Conservation (phyloP, 2,797 vertebrate genomes). For the Darevskia nairensis region DNA sequence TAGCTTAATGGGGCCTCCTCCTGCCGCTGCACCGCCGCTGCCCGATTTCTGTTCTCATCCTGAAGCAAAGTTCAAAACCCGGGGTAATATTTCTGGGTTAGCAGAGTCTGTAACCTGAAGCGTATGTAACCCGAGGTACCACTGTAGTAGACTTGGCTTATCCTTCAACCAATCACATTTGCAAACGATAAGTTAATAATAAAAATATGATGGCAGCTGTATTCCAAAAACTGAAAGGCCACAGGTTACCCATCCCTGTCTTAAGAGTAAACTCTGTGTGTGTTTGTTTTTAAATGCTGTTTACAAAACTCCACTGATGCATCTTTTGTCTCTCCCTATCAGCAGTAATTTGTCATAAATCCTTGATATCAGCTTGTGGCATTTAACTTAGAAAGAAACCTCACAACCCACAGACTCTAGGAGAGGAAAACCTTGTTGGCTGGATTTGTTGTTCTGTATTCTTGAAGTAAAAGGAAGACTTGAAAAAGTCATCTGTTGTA, state of each 20-base stretch:
- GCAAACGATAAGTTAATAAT: too few species aligned
- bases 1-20: too few species aligned
- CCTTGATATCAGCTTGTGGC: not conserved
- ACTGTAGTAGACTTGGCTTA: not conserved
- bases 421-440: not conserved
- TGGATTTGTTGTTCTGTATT: not conserved
- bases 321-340: not conserved
- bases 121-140: too few species aligned
- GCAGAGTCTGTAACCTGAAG: too few species aligned
- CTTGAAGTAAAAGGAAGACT: slow-evolving; percentile 11
- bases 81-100: too few species aligned
- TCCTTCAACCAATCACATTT: not conserved
- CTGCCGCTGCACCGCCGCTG: too few species aligned
- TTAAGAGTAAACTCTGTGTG: not conserved
- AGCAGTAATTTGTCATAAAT: not conserved
- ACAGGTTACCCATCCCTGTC: not conserved
- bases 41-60: too few species aligned
- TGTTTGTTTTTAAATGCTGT: not conserved
- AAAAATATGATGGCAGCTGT: not conserved
- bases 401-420: not conserved
- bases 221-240: not conserved
- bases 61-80: too few species aligned
- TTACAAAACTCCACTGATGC: not conserved
- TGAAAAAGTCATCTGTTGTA: not conserved
- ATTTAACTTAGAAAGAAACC: not conserved